phyloP scores from a whole-genome alignment of 1,140 invertebrate species.

The Trypoxylus dichotomus region DNA sequence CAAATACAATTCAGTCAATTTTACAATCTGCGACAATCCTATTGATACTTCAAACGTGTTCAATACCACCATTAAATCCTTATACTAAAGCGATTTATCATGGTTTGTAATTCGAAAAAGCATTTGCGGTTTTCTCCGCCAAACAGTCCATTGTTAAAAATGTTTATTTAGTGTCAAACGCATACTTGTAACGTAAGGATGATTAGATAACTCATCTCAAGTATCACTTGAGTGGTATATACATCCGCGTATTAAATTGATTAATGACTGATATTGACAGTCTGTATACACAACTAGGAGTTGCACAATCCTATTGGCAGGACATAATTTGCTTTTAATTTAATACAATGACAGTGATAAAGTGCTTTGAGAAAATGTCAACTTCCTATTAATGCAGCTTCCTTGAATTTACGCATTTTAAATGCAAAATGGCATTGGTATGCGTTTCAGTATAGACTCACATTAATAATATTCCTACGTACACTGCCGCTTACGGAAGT shows the following conservation, averaged over 20 bases:
- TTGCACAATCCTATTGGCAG: background rate
- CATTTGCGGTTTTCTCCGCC: background rate
- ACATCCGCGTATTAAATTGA: slow-evolving; percentile 13
- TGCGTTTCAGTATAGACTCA: background rate
- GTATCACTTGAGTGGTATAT: background rate
- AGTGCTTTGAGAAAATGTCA: background rate
- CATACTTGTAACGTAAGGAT: slow-evolving; percentile 8
- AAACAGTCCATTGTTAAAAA: background rate
- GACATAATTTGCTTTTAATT: background rate
- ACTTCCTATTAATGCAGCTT: background rate
- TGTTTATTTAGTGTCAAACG: slow-evolving; percentile 17
- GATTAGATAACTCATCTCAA: slow-evolving; percentile 8
- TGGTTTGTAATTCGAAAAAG: background rate
- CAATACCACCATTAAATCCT: background rate
- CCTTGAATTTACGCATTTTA: background rate
- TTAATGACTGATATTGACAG: slow-evolving; percentile 8
- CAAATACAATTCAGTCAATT: too few relatives aligned
- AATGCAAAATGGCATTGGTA: background rate
- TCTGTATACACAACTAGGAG: background rate
- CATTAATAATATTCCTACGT: too few relatives aligned
- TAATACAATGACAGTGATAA: background rate
- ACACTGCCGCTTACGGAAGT: too few relatives aligned
- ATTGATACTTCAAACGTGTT: too few relatives aligned
- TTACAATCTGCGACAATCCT: too few relatives aligned
- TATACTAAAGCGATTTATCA: background rate